These are phyloP conservation scores for Nomada goodeniana DNA, from an alignment of 2,888 invertebrate species.

Conservation along the genomic window DNA sequence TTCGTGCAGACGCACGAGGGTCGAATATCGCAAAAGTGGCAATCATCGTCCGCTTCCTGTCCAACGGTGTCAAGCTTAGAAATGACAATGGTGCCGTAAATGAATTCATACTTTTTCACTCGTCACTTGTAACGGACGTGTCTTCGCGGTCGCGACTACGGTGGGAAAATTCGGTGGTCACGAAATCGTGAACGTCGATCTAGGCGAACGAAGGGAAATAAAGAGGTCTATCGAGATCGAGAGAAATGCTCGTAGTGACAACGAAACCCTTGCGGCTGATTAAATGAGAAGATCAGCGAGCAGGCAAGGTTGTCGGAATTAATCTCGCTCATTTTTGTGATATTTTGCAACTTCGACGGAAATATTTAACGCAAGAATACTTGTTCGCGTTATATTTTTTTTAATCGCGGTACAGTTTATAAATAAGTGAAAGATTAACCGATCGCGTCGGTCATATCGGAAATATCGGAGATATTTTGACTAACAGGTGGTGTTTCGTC, in stretches of 20 bases:
- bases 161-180: slow-evolving; percentile 21
- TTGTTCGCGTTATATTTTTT: no score
- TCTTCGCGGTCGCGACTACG: no score
- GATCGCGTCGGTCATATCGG: no score
- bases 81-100: not conserved
- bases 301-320: slow-evolving; percentile 43
- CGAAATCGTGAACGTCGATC: slow-evolving; percentile 19
- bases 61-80: not conserved
- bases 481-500: no score
- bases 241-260: slow-evolving; percentile 31
- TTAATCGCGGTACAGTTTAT: no score
- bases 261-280: slow-evolving; percentile 50
- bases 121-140: no score
- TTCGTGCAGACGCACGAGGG: slow-evolving; percentile 36
- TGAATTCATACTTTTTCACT: no score
- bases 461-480: no score
- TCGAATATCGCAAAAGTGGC: slow-evolving; percentile 50
- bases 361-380: no score
- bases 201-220: slow-evolving; percentile 35
- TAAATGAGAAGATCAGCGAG: slow-evolving; percentile 60
- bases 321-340: slow-evolving; percentile 9
- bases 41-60: slow-evolving; percentile 46
- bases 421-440: no score
- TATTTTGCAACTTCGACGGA: no score
- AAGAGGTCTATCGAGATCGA: slow-evolving; percentile 35